Base-by-base conservation (phyloP, 1,140 invertebrate genomes). In the Heliconius melpomene region DNA sequence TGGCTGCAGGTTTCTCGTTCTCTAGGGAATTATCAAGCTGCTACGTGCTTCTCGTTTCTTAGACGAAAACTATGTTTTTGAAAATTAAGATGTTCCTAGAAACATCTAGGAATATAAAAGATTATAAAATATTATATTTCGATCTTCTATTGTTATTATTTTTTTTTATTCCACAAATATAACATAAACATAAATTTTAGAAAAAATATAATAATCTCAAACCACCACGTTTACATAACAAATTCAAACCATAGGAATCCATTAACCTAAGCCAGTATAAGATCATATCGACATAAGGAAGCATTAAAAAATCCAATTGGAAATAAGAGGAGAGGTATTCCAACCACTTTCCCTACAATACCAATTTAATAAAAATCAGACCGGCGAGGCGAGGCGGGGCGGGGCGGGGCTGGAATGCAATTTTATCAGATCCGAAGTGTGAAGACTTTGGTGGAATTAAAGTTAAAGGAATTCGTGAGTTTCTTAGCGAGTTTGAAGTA, bases 401-500 rank as follows among this genome's bases (percentile, higher is more conserved):
- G 77, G 71, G 26, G 54, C 75, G 70, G 50, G 78, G 74, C 46
- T 20, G 84, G 83, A 89, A 89, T 89, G 85, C 84, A 87, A 88
- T 87, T 89, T 85, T 83, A 83, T 87, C 84, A 79, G 83, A 85
- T 82, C 77, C 77, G 52, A 29, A 79, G 72, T 82, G 80, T 81
- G 80, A 82, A 84, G 74, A 77, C 82, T 84, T 80, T 54, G 82
- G 80, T 85, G 71, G 9, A 86, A 88, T 88, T 89, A 88, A 88
- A 88, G 79, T 84, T 86, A 82, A 80, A 82, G 86, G 83, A 88
- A 85, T 86, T 71, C 71, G 29, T 78, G 84, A 86, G 83, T 85
- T 86, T 82, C 20, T 79, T 72, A 72, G 77, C 60, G 76, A 66
- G 32, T 52, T 57, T 6, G 54, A 66, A 50, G 75, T 52, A 80